phyloP scores from a whole-genome alignment of 2,888 invertebrate genomes.

The Ormyrus labotus region DNA sequence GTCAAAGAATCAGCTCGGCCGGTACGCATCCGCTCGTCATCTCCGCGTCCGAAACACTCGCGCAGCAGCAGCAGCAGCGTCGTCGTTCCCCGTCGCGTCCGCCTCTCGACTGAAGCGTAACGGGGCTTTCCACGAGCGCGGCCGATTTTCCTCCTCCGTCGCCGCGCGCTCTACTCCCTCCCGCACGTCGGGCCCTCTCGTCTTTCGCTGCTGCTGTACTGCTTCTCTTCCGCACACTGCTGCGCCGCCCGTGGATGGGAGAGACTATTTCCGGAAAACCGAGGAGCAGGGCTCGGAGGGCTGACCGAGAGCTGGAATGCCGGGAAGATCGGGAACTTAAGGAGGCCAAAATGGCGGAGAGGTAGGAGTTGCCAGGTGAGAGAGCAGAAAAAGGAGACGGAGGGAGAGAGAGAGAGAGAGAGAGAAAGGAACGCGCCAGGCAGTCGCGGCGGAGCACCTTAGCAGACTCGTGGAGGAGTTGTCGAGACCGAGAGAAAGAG shows the following conservation, averaged over 20 bases:
- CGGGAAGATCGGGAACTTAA: not conserved
- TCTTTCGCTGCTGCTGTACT: not conserved
- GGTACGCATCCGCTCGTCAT: too few relatives aligned
- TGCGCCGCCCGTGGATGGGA: constrained; percentile 63
- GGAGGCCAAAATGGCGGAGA: constrained; percentile 49
- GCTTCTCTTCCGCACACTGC: not conserved
- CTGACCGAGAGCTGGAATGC: constrained; percentile 2
- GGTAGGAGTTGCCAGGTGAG: constrained; percentile 32
- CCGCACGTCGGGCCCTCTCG: not conserved
- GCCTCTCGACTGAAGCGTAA: constrained; percentile 52
- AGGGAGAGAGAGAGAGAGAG: constrained; percentile 30
- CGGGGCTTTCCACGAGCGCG: constrained; percentile 52
- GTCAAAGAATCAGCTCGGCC: too few relatives aligned
- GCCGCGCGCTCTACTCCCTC: not conserved
- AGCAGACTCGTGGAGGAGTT: not conserved
- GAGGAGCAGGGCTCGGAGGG: constrained; percentile 10
- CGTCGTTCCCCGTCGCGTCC: constrained; percentile 4
- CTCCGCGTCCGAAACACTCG: not conserved
- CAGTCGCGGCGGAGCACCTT: constrained; percentile 5
- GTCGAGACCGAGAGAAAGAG: not conserved
- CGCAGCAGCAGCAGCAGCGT: not conserved
- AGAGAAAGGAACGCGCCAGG: constrained; percentile 37
- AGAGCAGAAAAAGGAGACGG: constrained; percentile 43
- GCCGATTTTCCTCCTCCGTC: constrained; percentile 37
- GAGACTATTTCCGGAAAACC: constrained; percentile 53